Evolutionary conservation across 2,113 vertebrate species (phyloP), one percentile per base, ranked within the genome.

Genomic region (Phyllostomus hastatus): DNA sequence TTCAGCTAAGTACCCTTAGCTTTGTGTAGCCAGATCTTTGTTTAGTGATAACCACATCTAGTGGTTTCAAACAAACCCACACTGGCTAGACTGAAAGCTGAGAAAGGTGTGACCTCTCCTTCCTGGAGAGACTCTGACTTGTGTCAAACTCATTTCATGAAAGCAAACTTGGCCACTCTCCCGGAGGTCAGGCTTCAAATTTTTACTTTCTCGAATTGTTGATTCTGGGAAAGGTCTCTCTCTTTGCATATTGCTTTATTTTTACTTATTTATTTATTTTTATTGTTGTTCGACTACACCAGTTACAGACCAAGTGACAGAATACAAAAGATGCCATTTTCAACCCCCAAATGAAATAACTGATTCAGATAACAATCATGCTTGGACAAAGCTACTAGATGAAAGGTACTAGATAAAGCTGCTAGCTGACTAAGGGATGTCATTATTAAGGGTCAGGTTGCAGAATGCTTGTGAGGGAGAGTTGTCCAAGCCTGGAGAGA

Each of bases 181-280:
- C 82, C 46, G 33, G 81, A 94, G 9, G 50, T 33, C 14, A 54
- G 84, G 41, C 48, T 75, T 82, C 16, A 90, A 19, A 79, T 57
- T 43, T 85, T 81, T 61, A 64, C 26, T 38, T 43, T 48, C 90
- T 12, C 11, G 64, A 90, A 84, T 10, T 80, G 6, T 64, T 91
- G 43, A 86, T 88, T 96, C 89, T 93, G 81, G 80, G 64, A 91
- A 94, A 90, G n/a, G 5, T 81, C 31, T 92, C 14, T 9, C 22
- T n/a, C 5, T 43, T 90, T 73, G 48, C 52, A 46, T 75, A 35
- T 14, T 67, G 17, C 59, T 88, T 10, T 78, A 41, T 59, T 87
- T 80, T 46, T 3, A 83, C 24, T 59, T 24, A 59, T 59, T 59
- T 59, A 59, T 59, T 59, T 10, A 5, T 24, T 59, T 24, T 59